These are phyloP conservation scores for Diachrysia chrysitis DNA, from an alignment of 2,888 invertebrate genomes.

Conservation along the genomic window DNA sequence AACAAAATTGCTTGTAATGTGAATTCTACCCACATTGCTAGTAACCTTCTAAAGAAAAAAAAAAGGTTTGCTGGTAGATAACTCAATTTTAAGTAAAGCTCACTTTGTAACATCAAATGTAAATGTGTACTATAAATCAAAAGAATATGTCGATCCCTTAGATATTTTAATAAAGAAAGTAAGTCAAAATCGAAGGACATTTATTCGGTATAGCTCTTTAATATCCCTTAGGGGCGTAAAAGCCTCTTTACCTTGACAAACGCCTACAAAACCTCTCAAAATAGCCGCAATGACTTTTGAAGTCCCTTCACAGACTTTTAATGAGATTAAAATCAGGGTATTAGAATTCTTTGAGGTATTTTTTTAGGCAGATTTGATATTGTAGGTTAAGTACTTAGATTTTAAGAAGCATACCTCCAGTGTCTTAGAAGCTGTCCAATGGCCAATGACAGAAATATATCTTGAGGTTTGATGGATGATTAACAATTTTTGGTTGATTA, in stretches of 20 bases:
- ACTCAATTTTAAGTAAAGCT: too few species aligned
- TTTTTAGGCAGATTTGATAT: slow-evolving; percentile 10
- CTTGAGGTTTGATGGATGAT: too few species aligned
- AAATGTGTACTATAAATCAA: too few species aligned
- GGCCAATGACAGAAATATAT: too few species aligned
- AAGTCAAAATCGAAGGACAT: slow-evolving; percentile 31
- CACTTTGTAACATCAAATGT: too few species aligned
- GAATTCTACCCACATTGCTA: too few species aligned
- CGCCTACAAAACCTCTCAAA: slow-evolving; percentile 48
- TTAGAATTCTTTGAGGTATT: slow-evolving; percentile 22
- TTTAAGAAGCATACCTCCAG: neutral
- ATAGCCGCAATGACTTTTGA: slow-evolving; percentile 39
- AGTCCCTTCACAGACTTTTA: slow-evolving; percentile 33
- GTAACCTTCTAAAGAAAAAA: too few species aligned
- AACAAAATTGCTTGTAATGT: too few species aligned
- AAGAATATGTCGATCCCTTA: slow-evolving; percentile 3
- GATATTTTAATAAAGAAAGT: slow-evolving; percentile 16
- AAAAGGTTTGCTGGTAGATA: too few species aligned
- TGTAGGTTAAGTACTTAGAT: neutral
- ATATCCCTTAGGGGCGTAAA: slow-evolving; percentile 45
- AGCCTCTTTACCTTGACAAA: slow-evolving; percentile 25
- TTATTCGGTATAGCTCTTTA: slow-evolving; percentile 43
- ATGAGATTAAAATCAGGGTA: slow-evolving; percentile 40
- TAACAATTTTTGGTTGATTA: too few species aligned
- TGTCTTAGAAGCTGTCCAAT: neutral